Base-by-base conservation (phyloP, 2,113 vertebrate species). In the Strix uralensis region DNA sequence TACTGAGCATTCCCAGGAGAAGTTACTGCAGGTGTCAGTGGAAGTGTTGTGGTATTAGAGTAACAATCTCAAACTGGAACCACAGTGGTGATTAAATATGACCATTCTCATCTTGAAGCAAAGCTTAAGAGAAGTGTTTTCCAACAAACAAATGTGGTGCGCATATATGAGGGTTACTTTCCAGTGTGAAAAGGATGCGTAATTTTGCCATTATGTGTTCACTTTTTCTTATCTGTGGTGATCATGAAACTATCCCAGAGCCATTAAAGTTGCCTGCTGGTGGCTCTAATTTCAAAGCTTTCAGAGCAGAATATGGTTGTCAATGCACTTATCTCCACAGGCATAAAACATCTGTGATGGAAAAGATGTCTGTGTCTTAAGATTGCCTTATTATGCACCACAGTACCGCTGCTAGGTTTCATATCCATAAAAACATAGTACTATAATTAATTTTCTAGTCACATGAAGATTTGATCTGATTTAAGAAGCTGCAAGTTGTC, bases 391-490 rank as follows among this genome's bases (percentile, higher is more conserved):
- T 92, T 75, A 85, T 90, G 42, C 49, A 85, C 16, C 16, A 55
- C 42, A 63, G 25, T 26, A 92, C 20, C 1, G 8, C 36, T 79
- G 59, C 22, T 88, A 77, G 11, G 40, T 52, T 94, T 94, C 79
- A 82, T 81, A 94, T 66, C 27, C 57, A 52, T 81, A 89, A 95
- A 95, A 92, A 69, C 40, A 81, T 38, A 78, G 27, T 78, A 27
- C 8, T 92, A 54, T 91, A 94, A 92, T 94, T 97, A 93, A 84
- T 97, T 96, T 88, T 81, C 72, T 81, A 86, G 62, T 77, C 0
- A 0, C 46, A 73, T 74, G 78, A 96, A 92, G 36, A 52, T 88
- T 85, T 92, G 13, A 61, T 95, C 73, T 93, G 49, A 92, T 88
- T 96, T 96, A 85, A 92, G 80, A 92, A 95, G 34, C 23, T 89